phyloP scores from a whole-genome alignment of 2,113 vertebrate genomes.

The Apistogramma diplotaenia region DNA sequence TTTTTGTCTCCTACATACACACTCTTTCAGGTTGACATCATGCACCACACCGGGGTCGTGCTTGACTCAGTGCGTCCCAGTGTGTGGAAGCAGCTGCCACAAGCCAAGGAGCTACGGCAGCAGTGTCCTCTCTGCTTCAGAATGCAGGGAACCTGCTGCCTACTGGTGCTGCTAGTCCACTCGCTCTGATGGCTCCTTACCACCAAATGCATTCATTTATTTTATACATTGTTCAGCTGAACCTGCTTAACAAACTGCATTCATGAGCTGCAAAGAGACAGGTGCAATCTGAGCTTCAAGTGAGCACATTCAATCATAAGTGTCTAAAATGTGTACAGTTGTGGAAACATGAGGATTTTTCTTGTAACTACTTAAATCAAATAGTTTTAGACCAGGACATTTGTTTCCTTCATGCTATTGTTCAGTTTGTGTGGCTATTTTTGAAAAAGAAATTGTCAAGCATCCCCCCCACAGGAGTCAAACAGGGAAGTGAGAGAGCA shows the following conservation, averaged over 20 bases:
- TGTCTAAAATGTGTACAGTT: not conserved
- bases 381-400: not conserved
- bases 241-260: not conserved
- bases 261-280: not conserved
- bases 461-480: conserved; percentile 44
- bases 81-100: conserved; percentile 59
- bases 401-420: not conserved
- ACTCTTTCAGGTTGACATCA: conserved; percentile 6
- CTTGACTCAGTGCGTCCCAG: conserved; percentile 44
- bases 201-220: not conserved
- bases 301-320: not conserved
- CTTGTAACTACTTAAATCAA: not conserved
- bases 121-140: conserved; percentile 4
- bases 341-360: not conserved
- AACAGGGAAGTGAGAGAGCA: conserved; percentile 66
- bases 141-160: conserved; percentile 13
- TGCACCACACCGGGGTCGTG: conserved; percentile 12
- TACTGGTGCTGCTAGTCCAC: not conserved
- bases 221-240: not conserved
- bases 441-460: not conserved
- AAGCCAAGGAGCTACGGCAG: not conserved
- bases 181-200: not conserved
- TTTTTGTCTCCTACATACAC: not conserved
- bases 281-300: not conserved
- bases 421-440: not conserved